Percentiles rank a stretch among this genome's conserved stretches.
phyloP scores from a whole-genome alignment of 1,140 invertebrate species.

The Muscidifurax raptorellus region DNA sequence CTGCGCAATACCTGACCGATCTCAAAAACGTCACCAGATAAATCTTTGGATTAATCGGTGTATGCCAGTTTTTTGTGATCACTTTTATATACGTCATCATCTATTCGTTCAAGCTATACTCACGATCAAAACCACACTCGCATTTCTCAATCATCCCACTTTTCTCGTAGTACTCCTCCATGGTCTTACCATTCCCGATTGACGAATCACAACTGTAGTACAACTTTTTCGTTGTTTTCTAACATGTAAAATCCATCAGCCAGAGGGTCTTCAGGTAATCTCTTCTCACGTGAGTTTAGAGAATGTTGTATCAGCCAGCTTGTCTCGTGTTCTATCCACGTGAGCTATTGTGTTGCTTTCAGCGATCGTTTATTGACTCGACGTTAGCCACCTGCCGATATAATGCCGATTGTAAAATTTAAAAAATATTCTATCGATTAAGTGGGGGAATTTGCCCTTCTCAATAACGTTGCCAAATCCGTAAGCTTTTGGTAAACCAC shows the following conservation, averaged over 20 bases:
- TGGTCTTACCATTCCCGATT: too few relatives aligned
- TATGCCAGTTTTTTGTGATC: too few relatives aligned
- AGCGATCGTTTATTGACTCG: not conserved
- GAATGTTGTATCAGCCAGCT: not conserved
- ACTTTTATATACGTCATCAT: too few relatives aligned
- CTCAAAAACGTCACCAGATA: too few relatives aligned
- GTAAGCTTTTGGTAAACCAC: too few relatives aligned
- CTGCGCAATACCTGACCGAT: too few relatives aligned
- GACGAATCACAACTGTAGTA: not conserved
- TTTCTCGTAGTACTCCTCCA: not conserved
- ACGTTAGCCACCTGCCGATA: not conserved
- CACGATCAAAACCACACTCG: not conserved
- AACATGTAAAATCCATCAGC: not conserved
- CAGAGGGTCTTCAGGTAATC: not conserved
- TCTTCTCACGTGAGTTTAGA: not conserved
- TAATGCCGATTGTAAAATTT: not conserved
- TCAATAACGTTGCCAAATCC: too few relatives aligned
- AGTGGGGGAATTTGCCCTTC: too few relatives aligned
- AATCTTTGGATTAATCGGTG: too few relatives aligned
- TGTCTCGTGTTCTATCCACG: not conserved
- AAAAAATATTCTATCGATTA: slow-evolving; percentile 10
- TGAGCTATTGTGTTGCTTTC: not conserved
- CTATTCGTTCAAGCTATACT: not conserved
- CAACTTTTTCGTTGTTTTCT: not conserved
- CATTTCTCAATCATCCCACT: not conserved